These are phyloP conservation scores for Cirrhinus mrigala DNA, from an alignment of 2,797 vertebrate species.

Conservation along the genomic window DNA sequence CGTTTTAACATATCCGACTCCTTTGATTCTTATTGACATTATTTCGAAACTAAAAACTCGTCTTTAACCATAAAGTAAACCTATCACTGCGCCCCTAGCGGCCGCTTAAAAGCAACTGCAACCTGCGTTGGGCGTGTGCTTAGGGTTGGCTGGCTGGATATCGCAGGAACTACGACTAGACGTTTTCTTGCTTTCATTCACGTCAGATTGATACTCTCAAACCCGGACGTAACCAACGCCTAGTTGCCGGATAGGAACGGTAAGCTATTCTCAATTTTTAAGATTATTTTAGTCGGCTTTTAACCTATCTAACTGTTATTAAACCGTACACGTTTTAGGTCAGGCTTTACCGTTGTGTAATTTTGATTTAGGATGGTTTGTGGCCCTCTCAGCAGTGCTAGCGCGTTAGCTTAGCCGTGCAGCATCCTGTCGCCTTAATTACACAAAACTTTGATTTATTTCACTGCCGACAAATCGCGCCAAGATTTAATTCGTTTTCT, in stretches of 20 bases:
- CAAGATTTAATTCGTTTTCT: not conserved
- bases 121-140: not conserved
- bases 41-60: too few species aligned
- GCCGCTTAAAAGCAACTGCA: not conserved
- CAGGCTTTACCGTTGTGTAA: not conserved
- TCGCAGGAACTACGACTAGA: not conserved
- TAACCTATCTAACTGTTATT: not conserved
- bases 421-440: conserved; percentile 48
- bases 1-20: too few species aligned
- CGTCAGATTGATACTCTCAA: conserved; percentile 68
- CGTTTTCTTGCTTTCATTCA: conserved; percentile 48
- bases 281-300: not conserved
- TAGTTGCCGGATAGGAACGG: conserved; percentile 79
- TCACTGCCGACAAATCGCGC: not conserved
- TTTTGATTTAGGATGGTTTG: conserved; percentile 4
- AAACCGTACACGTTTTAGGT: not conserved
- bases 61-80: not conserved
- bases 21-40: not conserved
- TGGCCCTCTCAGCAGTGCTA: conserved; percentile 20
- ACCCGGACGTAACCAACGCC: conserved; percentile 90
- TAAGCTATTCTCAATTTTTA: conserved; percentile 63
- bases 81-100: not conserved
- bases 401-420: conserved; percentile 49
- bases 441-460: conserved; percentile 50
- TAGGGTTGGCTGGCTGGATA: not conserved